Conservation (phyloP, 2,797 vertebrate species). For the Ctenopoma multispine region DNA sequence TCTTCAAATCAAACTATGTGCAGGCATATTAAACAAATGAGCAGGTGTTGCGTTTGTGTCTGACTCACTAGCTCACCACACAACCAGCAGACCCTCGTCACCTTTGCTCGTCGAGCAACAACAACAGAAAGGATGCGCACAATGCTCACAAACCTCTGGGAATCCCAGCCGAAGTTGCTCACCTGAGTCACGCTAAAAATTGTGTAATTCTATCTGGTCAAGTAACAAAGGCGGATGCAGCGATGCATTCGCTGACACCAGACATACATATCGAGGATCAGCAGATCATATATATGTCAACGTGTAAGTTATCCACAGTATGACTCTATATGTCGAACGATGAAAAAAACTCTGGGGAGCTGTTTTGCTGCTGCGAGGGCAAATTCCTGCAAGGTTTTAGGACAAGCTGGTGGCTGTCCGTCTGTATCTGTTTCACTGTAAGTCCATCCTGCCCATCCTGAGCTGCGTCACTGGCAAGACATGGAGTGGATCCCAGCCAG, state of each 20-base stretch:
- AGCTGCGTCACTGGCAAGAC: slow-evolving; percentile 54
- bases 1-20: slow-evolving; percentile 20
- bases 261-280: slow-evolving; percentile 37
- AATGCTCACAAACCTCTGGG: slow-evolving; percentile 44
- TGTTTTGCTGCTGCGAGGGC: slow-evolving; percentile 48
- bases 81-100: slow-evolving; percentile 14
- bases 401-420: slow-evolving; percentile 46
- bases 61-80: not conserved
- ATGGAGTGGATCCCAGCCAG: slow-evolving; percentile 53
- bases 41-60: slow-evolving; percentile 17
- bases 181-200: slow-evolving; percentile 60
- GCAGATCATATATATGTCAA: too few species aligned
- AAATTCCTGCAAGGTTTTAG: slow-evolving; percentile 57
- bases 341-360: slow-evolving; percentile 53
- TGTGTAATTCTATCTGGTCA: slow-evolving; percentile 55
- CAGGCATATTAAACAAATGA: not conserved
- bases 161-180: slow-evolving; percentile 56
- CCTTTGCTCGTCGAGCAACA: slow-evolving; percentile 23
- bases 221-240: slow-evolving; percentile 36
- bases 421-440: slow-evolving; percentile 50
- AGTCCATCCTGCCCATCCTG: slow-evolving; percentile 32
- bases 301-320: too few species aligned
- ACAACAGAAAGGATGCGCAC: slow-evolving; percentile 47
- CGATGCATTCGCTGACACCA: slow-evolving; percentile 23
- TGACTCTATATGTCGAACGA: slow-evolving; percentile 36